A percentile compares a stretch with the other conserved stretches of the same genome.
Evolutionary conservation across 1,140 invertebrate species (phyloP).

Genomic region (Saxidomus purpurata): DNA sequence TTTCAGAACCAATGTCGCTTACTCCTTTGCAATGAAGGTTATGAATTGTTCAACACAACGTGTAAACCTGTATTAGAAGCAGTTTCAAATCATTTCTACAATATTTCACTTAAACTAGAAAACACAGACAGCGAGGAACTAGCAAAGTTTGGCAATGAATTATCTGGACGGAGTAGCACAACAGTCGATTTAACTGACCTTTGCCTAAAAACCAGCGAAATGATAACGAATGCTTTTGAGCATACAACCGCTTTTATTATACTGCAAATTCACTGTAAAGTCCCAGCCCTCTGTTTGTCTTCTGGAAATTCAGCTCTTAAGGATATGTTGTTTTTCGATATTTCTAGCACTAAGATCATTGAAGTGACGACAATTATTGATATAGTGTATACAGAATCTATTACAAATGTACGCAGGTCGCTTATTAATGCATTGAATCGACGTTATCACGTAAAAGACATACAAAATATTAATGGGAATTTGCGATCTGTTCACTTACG

Average conservation of each 20-base stretch:
- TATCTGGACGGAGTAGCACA: not conserved
- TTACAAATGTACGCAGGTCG: not conserved
- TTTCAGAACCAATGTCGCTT: slow-evolving; percentile 32
- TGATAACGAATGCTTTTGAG: not conserved
- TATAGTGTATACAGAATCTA: not conserved
- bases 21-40: not conserved
- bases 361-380: not conserved
- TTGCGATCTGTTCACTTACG: too few species aligned
- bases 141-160: not conserved
- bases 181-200: not conserved
- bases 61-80: not conserved
- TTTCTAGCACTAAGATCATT: not conserved
- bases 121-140: not conserved
- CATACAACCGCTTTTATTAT: not conserved
- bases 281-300: not conserved
- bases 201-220: not conserved
- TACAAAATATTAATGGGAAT: not conserved
- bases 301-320: not conserved
- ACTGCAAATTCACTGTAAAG: not conserved
- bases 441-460: not conserved
- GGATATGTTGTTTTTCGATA: not conserved
- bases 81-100: not conserved
- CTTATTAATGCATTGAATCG: not conserved
- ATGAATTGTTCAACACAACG: not conserved
- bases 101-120: too few species aligned